A percentile compares a stretch with the other conserved stretches of the same genome.
Conservation (phyloP, 2,888 invertebrate genomes). For the Thecophora atra region DNA sequence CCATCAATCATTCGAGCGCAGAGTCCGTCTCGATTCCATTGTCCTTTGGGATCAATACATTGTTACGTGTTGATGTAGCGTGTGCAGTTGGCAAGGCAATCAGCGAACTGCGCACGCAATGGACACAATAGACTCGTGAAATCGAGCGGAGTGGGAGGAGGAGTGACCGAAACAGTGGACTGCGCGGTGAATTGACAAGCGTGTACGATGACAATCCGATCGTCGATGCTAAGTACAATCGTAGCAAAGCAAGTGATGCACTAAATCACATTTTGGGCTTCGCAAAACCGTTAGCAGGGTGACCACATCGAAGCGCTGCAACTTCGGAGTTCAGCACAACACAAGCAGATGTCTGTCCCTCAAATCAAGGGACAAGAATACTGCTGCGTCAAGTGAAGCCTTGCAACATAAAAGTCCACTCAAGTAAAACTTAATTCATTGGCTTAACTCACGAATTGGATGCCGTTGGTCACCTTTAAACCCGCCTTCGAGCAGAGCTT, state of each 20-base stretch:
- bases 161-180: constrained; percentile 4
- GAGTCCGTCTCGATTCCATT: constrained; percentile 18
- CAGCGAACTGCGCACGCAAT: constrained; percentile 4
- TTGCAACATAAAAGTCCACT: too few species aligned
- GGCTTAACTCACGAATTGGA: too few species aligned
- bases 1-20: constrained; percentile 58
- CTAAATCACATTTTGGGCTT: constrained; percentile 14
- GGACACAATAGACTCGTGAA: constrained; percentile 15
- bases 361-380: background rate
- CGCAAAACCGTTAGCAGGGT: constrained; percentile 41
- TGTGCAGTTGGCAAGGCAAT: constrained; percentile 9
- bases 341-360: too few species aligned
- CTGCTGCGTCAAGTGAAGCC: background rate
- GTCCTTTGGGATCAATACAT: constrained; percentile 47
- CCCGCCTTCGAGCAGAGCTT: constrained; percentile 25
- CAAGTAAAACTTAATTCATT: too few species aligned
- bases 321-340: too few species aligned
- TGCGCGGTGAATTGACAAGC: constrained; percentile 49
- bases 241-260: constrained; percentile 47
- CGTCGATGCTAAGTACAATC: constrained; percentile 63
- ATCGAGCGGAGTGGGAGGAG: background rate
- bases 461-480: constrained; percentile 24
- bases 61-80: constrained; percentile 7
- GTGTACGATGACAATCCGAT: constrained; percentile 63
- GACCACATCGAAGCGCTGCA: too few species aligned